Evolutionary conservation across 2,113 vertebrate species (phyloP).

Genomic region (Labeo rohita): DNA sequence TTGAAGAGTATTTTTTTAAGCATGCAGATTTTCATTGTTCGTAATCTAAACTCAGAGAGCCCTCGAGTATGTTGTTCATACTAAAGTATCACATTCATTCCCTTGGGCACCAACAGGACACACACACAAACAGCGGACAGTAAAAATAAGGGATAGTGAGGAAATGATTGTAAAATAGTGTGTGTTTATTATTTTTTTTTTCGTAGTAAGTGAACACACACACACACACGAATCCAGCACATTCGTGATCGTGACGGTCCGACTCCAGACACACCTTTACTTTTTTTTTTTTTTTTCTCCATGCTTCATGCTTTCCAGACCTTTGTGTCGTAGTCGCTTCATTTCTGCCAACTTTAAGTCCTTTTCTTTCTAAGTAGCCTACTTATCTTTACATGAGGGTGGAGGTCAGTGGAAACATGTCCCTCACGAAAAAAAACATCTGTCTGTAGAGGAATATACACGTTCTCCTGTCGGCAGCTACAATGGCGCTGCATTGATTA

Average conservation of each 20-base stretch:
- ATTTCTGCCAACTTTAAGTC: background rate
- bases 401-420: background rate
- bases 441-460: too few species aligned
- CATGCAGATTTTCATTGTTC: background rate
- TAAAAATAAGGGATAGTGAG: background rate
- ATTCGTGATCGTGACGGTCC: background rate
- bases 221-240: background rate
- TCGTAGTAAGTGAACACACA: background rate
- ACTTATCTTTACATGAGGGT: too few species aligned
- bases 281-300: background rate
- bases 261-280: background rate
- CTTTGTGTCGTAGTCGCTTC: background rate
- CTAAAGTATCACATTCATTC: background rate
- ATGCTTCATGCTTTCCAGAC: background rate
- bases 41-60: background rate
- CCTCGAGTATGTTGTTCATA: background rate
- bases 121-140: background rate
- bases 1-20: background rate
- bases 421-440: background rate
- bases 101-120: too few species aligned
- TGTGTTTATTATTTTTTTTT: background rate
- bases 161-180: background rate
- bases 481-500: too few species aligned
- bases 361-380: too few species aligned
- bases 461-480: too few species aligned